Base-by-base conservation (phyloP, 2,113 vertebrate species). In the Xyrauchen texanus region DNA sequence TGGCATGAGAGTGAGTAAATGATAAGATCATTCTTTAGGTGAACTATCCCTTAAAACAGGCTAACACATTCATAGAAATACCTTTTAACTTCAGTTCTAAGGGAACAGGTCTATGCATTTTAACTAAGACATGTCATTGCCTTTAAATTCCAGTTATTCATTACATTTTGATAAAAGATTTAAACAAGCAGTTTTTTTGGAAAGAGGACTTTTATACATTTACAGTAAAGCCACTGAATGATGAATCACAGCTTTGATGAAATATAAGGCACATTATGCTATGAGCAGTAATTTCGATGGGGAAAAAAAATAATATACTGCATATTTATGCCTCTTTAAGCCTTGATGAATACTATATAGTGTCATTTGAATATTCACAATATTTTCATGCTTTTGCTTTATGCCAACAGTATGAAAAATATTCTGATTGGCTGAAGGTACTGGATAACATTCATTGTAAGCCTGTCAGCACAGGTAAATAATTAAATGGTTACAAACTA, bases 211-310 rank as follows among this genome's bases (percentile, higher is more conserved):
- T 15, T 34, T 51, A 51, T 42, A 78, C 68, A 75, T 70, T 79
- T 65, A 70, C 60, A 60, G 72, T 76, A 66, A 69, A 68, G 76
- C 64, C 64, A 62, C 76, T 64, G 70, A 5, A 47, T n/a, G 73
- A 46, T 16, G n/a, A 53, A 80, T 71, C 77, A 66, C 77, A 79
- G 72, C 44, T 76, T 58, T 46, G 72, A 79, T 70, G 72, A 15
- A 65, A 15, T 64, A 58, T 66, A 79, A 83, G 81, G 77, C 81
- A 83, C 81, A 42, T 42, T 53, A 53, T 68, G 34, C 52, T 62
- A 65, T 9, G 44, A 72, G 55, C 8, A 4, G 12, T 42, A 51
- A 60, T 55, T 15, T 49, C 2, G 3, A 70, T 15, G 15, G 42
- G 34, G 15, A 16, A 12, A 9, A 61, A 6, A 45, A 47, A 15